Evolutionary conservation across 2,797 vertebrate species (phyloP).

Genomic region (Eulemur mongoz): DNA sequence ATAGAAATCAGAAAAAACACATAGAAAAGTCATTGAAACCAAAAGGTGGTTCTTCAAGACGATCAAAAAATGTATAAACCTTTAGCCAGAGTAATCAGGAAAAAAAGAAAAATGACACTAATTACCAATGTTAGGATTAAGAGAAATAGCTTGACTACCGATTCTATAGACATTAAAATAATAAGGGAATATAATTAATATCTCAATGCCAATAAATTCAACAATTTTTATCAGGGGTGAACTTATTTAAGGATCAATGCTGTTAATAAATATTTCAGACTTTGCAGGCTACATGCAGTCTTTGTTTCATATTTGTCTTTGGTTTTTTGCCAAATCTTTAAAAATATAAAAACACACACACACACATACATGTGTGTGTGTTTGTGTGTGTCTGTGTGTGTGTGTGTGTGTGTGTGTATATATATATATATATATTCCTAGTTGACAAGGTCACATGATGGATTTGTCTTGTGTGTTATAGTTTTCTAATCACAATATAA

Average conservation of each 20-base stretch:
- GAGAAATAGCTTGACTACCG: background rate
- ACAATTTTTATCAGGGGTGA: background rate
- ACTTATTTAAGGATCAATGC: background rate
- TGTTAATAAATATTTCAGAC: background rate
- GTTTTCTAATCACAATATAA: background rate
- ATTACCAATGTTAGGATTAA: background rate
- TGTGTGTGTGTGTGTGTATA: too few species aligned
- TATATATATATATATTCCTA: background rate
- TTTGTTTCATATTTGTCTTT: background rate
- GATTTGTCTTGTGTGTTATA: background rate
- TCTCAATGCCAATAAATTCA: background rate
- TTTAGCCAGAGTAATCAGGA: background rate
- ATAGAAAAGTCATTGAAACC: background rate
- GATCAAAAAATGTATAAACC: background rate
- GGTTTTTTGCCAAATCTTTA: background rate
- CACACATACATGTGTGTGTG: background rate
- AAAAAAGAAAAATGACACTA: background rate
- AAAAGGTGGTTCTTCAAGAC: background rate
- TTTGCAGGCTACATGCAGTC: background rate
- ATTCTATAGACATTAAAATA: background rate
- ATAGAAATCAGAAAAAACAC: background rate
- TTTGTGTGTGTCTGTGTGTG: too few species aligned
- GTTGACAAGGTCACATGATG: background rate
- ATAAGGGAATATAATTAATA: background rate
- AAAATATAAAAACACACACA: background rate